These are phyloP conservation scores for Smittia aterrima DNA, from an alignment of 2,888 invertebrate genomes.

Conservation along the genomic window DNA sequence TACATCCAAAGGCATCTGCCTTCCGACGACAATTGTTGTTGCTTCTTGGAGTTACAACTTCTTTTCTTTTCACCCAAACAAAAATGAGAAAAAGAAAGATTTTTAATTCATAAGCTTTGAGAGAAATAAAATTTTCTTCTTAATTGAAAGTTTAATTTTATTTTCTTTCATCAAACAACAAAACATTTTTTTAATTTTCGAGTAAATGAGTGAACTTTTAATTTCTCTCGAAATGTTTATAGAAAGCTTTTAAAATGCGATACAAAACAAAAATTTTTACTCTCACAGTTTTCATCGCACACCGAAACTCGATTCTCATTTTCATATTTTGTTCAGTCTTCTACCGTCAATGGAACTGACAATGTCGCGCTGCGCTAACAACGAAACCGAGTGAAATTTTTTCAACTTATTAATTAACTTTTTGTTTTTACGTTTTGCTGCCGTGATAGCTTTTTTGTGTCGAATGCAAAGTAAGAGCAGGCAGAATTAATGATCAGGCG, in stretches of 20 bases:
- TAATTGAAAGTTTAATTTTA: no score
- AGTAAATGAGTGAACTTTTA: no score
- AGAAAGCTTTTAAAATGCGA: neutral
- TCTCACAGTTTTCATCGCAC: constrained; percentile 34
- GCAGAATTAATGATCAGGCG: neutral
- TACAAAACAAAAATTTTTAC: neutral
- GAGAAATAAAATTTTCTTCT: no score
- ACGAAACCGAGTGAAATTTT: constrained; percentile 32
- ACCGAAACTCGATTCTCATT: constrained; percentile 37
- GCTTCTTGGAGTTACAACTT: constrained; percentile 12
- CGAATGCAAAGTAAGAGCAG: constrained; percentile 7
- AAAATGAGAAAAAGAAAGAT: neutral
- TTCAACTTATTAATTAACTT: constrained; percentile 25
- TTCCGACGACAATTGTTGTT: neutral
- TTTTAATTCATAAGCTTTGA: no score
- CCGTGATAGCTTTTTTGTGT: neutral
- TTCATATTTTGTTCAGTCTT: constrained; percentile 40
- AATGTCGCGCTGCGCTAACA: constrained; percentile 22
- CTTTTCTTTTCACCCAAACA: neutral
- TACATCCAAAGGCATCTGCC: neutral
- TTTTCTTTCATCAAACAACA: no score
- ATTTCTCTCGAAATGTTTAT: no score
- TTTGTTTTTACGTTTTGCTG: neutral
- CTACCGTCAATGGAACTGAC: constrained; percentile 30
- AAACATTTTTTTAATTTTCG: no score